phyloP scores from a whole-genome alignment of 2,888 invertebrate species.

The Leptinotarsa rubiginosa region DNA sequence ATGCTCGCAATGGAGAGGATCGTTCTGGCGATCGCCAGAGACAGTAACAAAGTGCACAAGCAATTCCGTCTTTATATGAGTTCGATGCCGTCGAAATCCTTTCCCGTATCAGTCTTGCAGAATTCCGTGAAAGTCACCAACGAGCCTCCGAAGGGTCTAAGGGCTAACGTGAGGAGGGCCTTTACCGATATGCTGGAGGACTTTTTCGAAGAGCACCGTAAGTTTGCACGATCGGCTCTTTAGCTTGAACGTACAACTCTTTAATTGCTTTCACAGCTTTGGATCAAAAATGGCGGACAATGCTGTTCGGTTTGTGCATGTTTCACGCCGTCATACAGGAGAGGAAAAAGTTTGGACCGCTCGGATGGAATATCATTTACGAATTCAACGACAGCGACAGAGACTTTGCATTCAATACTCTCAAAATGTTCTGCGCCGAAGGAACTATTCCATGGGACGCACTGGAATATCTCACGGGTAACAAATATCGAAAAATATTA shows the following conservation, averaged over 20 bases:
- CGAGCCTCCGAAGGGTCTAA: conserved; percentile 92
- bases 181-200: conserved; percentile 81
- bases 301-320: conserved; percentile 87
- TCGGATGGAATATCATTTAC: conserved; percentile 94
- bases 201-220: conserved; percentile 85
- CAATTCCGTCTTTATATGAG: conserved; percentile 88
- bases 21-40: conserved; percentile 78
- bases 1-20: conserved; percentile 86
- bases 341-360: conserved; percentile 89
- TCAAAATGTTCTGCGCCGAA: conserved; percentile 83
- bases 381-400: conserved; percentile 95
- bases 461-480: conserved; percentile 87
- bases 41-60: conserved; percentile 73
- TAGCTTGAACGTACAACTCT: neutral
- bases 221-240: conserved; percentile 39
- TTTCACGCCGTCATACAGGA: conserved; percentile 95
- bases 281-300: conserved; percentile 77
- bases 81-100: conserved; percentile 87
- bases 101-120: conserved; percentile 91
- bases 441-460: conserved; percentile 89
- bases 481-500: neutral
- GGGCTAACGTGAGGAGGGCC: conserved; percentile 88
- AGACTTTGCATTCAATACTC: conserved; percentile 86
- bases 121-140: conserved; percentile 95
- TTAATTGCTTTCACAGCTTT: conserved; percentile 66